Conservation (phyloP, 2,888 invertebrate genomes). For the Torymus tubicola region DNA sequence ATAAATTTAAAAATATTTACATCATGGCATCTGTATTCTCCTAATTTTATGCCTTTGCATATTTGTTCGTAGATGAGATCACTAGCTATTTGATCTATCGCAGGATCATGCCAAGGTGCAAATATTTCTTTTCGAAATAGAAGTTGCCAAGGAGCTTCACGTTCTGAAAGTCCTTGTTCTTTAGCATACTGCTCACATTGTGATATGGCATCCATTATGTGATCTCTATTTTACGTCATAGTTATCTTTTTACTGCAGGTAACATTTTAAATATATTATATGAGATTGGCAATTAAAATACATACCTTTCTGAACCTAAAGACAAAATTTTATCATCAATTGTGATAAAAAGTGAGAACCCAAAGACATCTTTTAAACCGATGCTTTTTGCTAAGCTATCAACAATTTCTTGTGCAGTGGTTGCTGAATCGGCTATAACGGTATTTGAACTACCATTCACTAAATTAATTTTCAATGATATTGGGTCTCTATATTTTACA, state of each 20-base stretch:
- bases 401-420: constrained; percentile 92
- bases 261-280: too few species aligned
- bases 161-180: constrained; percentile 90
- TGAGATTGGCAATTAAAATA: background rate
- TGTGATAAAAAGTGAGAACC: constrained; percentile 94
- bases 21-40: constrained; percentile 91
- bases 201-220: constrained; percentile 96
- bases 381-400: constrained; percentile 87
- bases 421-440: constrained; percentile 92
- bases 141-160: constrained; percentile 91
- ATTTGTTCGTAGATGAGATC: constrained; percentile 94
- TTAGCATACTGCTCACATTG: constrained; percentile 97
- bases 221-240: constrained; percentile 80
- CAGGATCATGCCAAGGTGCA: constrained; percentile 93
- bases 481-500: constrained; percentile 89
- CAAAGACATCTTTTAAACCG: constrained; percentile 88
- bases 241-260: too few species aligned
- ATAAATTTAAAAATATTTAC: constrained; percentile 56
- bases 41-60: constrained; percentile 91
- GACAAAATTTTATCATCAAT: constrained; percentile 87
- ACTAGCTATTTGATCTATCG: constrained; percentile 88
- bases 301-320: constrained; percentile 64
- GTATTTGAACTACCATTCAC: constrained; percentile 92
- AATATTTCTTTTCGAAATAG: constrained; percentile 94
- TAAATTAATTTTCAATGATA: constrained; percentile 88